These are phyloP conservation scores for Prunella fulvescens DNA, from an alignment of 2,113 vertebrate species.

Conservation along the genomic window DNA sequence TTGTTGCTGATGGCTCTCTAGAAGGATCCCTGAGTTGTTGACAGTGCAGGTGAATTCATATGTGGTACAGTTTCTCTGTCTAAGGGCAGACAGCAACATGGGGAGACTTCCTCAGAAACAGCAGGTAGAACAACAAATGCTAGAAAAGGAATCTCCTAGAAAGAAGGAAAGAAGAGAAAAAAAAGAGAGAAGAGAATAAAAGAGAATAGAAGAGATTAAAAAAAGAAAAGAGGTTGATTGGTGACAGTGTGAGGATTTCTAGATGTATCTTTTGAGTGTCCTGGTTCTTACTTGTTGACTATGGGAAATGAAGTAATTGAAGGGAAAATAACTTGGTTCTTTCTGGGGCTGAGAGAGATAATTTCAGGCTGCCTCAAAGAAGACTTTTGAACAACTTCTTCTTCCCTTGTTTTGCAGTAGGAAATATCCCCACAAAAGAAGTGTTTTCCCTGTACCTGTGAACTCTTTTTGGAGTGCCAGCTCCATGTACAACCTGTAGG, in stretches of 20 bases:
- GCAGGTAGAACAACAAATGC: neutral
- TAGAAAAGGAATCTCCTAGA: neutral
- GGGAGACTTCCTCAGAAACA: neutral
- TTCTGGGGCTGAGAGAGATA: neutral
- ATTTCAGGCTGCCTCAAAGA: neutral
- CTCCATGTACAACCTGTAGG: neutral
- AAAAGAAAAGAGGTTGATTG: neutral
- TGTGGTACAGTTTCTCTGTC: neutral
- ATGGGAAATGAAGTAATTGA: neutral
- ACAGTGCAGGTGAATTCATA: neutral
- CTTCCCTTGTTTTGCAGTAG: neutral
- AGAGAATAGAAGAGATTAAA: neutral
- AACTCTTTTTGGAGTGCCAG: neutral
- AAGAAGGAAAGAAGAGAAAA: no score
- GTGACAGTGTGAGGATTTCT: neutral
- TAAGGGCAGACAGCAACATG: neutral
- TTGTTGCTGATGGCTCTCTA: neutral
- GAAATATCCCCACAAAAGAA: neutral
- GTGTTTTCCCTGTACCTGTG: neutral
- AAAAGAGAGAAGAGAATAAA: neutral
- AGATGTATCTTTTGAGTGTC: neutral
- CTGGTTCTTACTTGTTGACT: neutral
- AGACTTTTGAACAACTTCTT: neutral
- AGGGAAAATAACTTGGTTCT: neutral
- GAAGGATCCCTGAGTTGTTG: neutral